phyloP scores from a whole-genome alignment of 2,797 vertebrate genomes.

The Liasis olivaceus region DNA sequence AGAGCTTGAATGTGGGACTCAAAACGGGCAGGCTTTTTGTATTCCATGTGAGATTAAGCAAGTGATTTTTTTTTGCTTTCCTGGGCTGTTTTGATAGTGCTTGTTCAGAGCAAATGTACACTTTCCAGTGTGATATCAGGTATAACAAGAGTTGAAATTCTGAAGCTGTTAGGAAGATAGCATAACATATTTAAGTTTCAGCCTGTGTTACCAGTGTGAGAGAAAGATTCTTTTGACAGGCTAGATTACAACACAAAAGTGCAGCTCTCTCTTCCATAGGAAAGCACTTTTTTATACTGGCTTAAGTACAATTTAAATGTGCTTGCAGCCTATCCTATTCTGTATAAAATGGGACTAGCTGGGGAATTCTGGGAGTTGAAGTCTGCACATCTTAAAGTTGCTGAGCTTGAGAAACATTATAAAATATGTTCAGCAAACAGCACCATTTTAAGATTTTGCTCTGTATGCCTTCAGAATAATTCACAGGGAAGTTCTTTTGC shows the following conservation, averaged over 20 bases:
- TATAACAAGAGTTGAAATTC: slow-evolving; percentile 27
- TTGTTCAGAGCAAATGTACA: slow-evolving; percentile 5
- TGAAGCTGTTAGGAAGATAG: slow-evolving; percentile 26
- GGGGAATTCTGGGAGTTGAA: not conserved
- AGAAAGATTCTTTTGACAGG: slow-evolving; percentile 51
- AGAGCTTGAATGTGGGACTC: not conserved
- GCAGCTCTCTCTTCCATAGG: slow-evolving; percentile 5
- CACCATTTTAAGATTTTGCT: not conserved
- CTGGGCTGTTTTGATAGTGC: not conserved
- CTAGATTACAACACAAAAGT: slow-evolving; percentile 20
- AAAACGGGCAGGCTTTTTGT: not conserved
- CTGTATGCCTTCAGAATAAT: not conserved
- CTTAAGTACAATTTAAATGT: slow-evolving; percentile 44
- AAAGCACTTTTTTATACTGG: slow-evolving; percentile 35
- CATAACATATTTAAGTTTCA: slow-evolving; percentile 41
- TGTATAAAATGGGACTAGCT: not conserved
- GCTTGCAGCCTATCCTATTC: slow-evolving; percentile 40
- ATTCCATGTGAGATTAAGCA: not conserved
- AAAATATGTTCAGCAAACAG: not conserved
- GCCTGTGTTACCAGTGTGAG: slow-evolving; percentile 6
- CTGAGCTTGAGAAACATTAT: not conserved
- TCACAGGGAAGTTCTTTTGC: not conserved
- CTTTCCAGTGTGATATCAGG: slow-evolving; percentile 18
- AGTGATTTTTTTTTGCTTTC: not conserved
- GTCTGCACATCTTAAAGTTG: not conserved